Evolutionary conservation across 2,888 invertebrate species (phyloP), one percentile per base, ranked within the genome.

Genomic region (Colletes collaris): DNA sequence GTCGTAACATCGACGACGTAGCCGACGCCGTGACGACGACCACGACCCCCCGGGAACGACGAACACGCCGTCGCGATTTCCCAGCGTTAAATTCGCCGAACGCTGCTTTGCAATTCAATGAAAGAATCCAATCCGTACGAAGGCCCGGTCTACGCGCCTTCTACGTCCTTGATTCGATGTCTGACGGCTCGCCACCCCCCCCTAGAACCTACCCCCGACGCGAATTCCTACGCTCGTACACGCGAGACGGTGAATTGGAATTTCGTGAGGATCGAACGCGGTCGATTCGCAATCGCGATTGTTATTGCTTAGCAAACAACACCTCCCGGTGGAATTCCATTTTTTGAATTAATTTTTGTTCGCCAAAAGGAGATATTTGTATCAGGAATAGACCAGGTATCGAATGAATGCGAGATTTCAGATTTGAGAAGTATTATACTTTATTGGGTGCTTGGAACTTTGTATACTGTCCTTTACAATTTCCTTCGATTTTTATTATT

Each of bases 51-150:
- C 4, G 58, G 44, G 69, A 73, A 66, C 80, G 80, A 70, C 49
- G 76, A 71, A 79, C 85, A 82, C 79, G 64, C 73, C 85, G 71
- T 72, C 78, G 73, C 82, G 85, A 85, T 84, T 80, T 76, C 70
- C 79, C 76, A 27, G 82, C 84, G 87, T 87, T 87, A 81, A 87
- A 87, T 86, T 86, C 82, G 81, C 73, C 84, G 82, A 84, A 86
- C 79, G 78, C 82, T 87, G 76, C 84, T 87, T 87, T 87, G 87
- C 86, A 87, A 87, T 87, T 87, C 87, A 87, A 87, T 87, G 87
- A 81, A 87, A 83, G 86, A 84, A 87, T 87, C 80, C 82, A 81
- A 87, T 87, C 79, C 86, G 75, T 75, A 67, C 69, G 72, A 76
- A 65, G 68, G 44, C 72, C 27, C 63, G 46, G 37, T 46, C 16